Conservation (phyloP, 2,888 invertebrate genomes). For the Idaea dimidiata region DNA sequence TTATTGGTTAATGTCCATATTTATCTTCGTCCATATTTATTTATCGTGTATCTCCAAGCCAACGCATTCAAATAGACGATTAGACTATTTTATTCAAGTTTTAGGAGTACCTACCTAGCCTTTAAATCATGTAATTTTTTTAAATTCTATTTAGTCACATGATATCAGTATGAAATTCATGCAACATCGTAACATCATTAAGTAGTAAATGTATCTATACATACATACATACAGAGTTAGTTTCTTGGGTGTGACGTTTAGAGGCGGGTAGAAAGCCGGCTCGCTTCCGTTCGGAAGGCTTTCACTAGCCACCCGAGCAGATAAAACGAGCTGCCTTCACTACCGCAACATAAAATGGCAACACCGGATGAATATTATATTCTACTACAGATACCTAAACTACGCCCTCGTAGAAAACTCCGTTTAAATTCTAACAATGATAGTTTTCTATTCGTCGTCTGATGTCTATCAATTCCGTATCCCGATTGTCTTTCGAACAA, state of each 20-base stretch:
- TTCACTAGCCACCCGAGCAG: slow-evolving; percentile 60
- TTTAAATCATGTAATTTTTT: not conserved
- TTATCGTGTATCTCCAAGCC: not conserved
- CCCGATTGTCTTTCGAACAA: slow-evolving; percentile 20
- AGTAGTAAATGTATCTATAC: slow-evolving; percentile 9
- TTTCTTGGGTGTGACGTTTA: slow-evolving; percentile 47
- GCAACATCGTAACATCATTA: slow-evolving; percentile 7
- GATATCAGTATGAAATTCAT: not conserved
- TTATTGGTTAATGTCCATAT: not conserved
- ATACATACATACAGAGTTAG: slow-evolving; percentile 50
- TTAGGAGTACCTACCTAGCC: not conserved
- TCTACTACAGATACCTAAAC: slow-evolving; percentile 42
- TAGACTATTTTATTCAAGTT: not conserved
- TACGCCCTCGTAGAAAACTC: slow-evolving; percentile 33
- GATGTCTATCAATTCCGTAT: not conserved
- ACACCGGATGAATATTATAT: slow-evolving; percentile 48
- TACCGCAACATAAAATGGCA: slow-evolving; percentile 16
- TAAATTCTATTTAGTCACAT: not conserved
- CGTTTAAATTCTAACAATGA: not conserved
- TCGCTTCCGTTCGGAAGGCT: slow-evolving; percentile 73
- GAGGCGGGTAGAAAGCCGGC: slow-evolving; percentile 74
- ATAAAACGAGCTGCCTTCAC: slow-evolving; percentile 46
- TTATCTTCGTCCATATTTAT: not conserved
- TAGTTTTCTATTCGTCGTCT: not conserved
- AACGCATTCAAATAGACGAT: not conserved